A percentile compares a stretch with the other conserved stretches of the same genome.
phyloP scores from a whole-genome alignment of 2,797 vertebrate species.

The Enteromius paludinosus region DNA sequence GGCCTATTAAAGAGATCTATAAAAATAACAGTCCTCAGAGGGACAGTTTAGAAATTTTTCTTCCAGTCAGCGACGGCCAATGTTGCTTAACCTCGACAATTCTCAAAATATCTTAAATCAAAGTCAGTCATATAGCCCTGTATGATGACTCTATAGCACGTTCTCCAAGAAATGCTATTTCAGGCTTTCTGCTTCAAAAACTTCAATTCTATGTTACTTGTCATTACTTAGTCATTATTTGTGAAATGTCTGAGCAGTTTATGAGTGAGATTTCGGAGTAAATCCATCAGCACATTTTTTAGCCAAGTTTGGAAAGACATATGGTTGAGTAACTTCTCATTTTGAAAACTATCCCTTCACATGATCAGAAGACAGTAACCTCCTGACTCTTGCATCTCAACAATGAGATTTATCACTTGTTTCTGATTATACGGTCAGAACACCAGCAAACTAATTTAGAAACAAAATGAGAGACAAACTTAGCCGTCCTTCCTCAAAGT shows the following conservation, averaged over 20 bases:
- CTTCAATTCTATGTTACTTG: not conserved
- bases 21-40: not conserved
- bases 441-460: not conserved
- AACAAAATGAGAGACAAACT: not conserved
- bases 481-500: not conserved
- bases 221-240: not conserved
- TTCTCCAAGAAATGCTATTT: not conserved
- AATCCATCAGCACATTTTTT: not conserved
- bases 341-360: not conserved
- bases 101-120: not conserved
- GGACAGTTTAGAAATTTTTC: not conserved
- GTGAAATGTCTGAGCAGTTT: not conserved
- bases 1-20: not conserved
- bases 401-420: not conserved
- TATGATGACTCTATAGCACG: not conserved
- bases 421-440: not conserved
- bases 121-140: not conserved
- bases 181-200: not conserved
- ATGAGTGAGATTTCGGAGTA: not conserved
- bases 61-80: not conserved
- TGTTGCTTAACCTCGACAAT: not conserved
- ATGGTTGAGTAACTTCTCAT: not conserved
- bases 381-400: not conserved
- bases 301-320: not conserved
- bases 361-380: not conserved